Conservation (phyloP, 2,113 vertebrate species). For the Albula goreensis region DNA sequence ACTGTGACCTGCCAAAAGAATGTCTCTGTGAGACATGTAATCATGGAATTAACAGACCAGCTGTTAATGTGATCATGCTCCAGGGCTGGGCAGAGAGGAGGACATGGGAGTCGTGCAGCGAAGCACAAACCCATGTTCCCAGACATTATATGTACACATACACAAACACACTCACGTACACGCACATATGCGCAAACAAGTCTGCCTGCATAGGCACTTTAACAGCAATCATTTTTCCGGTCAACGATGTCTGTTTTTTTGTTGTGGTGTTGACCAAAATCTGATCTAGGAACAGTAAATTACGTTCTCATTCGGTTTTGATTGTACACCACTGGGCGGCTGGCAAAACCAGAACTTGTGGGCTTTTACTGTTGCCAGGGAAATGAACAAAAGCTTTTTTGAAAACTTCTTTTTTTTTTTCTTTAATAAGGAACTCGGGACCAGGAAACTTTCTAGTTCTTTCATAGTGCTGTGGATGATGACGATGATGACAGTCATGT, state of each 20-base stretch:
- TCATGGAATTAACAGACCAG: slow-evolving; percentile 49
- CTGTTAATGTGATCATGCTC: slow-evolving; percentile 58
- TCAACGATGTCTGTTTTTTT: neutral
- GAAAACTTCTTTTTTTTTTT: neutral
- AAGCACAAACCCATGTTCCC: slow-evolving; percentile 36
- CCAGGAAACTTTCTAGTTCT: neutral
- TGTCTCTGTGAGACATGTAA: slow-evolving; percentile 24
- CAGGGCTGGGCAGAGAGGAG: slow-evolving; percentile 40
- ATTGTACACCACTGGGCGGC: neutral
- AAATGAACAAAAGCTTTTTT: neutral
- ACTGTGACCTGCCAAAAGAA: slow-evolving; percentile 43
- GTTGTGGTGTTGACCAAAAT: neutral
- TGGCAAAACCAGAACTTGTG: neutral
- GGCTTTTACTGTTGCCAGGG: neutral
- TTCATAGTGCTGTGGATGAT: neutral
- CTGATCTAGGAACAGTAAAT: neutral
- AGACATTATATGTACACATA: slow-evolving; percentile 42
- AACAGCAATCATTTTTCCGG: neutral
- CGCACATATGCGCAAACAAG: slow-evolving; percentile 1
- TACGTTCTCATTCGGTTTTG: neutral
- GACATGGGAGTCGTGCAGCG: slow-evolving; percentile 42
- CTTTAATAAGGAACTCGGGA: neutral
- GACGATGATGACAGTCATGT: neutral
- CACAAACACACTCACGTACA: slow-evolving; percentile 7
- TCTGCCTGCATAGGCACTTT: neutral